Percentiles rank a stretch among this genome's conserved stretches.
phyloP scores from a whole-genome alignment of 2,113 vertebrate genomes.

The Nothobranchius furzeri region DNA sequence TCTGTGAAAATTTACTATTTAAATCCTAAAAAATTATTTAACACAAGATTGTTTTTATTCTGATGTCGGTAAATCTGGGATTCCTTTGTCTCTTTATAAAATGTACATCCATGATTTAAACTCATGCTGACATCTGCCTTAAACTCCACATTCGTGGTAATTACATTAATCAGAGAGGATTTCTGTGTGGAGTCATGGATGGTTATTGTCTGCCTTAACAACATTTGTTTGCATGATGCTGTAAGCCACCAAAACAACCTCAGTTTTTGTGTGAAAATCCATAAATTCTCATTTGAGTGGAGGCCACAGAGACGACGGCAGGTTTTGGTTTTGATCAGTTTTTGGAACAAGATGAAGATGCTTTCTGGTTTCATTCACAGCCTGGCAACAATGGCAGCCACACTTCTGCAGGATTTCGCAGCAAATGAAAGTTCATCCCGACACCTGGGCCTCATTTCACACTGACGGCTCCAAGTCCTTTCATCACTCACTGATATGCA shows the following conservation, averaged over 20 bases:
- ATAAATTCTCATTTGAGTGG: not conserved
- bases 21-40: too few species aligned
- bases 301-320: not conserved
- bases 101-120: too few species aligned
- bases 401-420: not conserved
- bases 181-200: not conserved
- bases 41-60: too few species aligned
- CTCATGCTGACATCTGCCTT: too few species aligned
- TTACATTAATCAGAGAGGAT: not conserved
- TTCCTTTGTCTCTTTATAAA: too few species aligned
- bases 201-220: not conserved
- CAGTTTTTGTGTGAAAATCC: not conserved
- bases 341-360: not conserved
- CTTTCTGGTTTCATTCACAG: not conserved
- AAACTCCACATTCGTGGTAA: not conserved
- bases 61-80: too few species aligned
- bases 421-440: not conserved
- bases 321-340: not conserved
- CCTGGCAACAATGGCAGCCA: not conserved
- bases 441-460: slow-evolving; percentile 8
- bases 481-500: not conserved
- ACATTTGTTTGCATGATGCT: not conserved
- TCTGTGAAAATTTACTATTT: too few species aligned
- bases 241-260: not conserved
- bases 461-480: not conserved